A percentile compares a stretch with the other conserved stretches of the same genome.
Conservation (phyloP, 2,797 vertebrate genomes). For the Pseudochirops cupreus region DNA sequence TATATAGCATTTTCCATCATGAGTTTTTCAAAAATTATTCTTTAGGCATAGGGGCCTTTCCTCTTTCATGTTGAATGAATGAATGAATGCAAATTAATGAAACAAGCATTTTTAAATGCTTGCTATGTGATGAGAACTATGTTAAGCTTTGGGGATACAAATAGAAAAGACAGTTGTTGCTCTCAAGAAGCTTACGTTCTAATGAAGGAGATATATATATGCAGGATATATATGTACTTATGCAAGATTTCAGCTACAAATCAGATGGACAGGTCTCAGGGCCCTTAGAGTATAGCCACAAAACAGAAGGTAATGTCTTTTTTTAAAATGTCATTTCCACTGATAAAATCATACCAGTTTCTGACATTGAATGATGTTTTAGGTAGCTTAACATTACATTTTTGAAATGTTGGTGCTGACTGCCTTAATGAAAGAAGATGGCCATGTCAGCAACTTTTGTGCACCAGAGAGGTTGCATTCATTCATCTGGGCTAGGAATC, state of each 20-base stretch:
- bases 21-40: too few species aligned
- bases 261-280: background rate
- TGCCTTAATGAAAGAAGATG: background rate
- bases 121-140: fast-evolving
- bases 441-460: constrained; percentile 15
- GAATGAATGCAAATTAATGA: background rate
- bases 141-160: background rate
- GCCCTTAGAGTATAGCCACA: background rate
- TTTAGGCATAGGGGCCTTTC: background rate
- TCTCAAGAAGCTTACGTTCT: constrained; percentile 21
- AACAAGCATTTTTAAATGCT: background rate
- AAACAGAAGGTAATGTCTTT: background rate
- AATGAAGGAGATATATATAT: background rate
- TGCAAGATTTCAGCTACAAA: background rate
- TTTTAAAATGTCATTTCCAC: background rate
- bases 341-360: background rate
- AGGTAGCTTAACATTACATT: background rate
- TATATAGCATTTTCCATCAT: too few species aligned
- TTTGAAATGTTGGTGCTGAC: background rate
- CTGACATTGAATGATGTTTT: background rate
- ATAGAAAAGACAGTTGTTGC: background rate
- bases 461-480: background rate
- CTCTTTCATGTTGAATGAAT: background rate
- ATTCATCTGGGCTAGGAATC: constrained; percentile 39
- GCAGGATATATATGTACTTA: background rate